A percentile compares a stretch with the other conserved stretches of the same genome.
phyloP scores from a whole-genome alignment of 2,113 vertebrate species.

The Equus przewalskii region DNA sequence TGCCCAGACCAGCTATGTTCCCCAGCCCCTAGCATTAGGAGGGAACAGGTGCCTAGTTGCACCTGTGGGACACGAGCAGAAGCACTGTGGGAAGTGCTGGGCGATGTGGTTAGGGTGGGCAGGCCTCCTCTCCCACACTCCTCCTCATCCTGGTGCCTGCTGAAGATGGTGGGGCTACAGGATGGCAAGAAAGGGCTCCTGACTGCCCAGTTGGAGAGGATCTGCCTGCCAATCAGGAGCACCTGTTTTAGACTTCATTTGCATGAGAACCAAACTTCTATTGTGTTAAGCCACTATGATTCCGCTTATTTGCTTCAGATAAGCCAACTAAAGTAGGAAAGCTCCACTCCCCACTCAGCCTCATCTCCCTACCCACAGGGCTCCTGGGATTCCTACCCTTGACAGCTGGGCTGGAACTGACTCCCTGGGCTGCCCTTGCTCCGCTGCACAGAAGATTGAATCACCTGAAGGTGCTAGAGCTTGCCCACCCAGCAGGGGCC shows the following conservation, averaged over 20 bases:
- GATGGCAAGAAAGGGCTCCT: not conserved
- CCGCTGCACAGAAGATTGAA: not conserved
- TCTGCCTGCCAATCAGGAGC: not conserved
- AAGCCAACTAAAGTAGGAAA: not conserved
- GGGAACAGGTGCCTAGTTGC: not conserved
- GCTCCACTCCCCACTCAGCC: not conserved
- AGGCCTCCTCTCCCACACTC: fast-evolving
- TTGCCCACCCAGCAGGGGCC: not conserved
- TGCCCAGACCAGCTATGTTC: fast-evolving
- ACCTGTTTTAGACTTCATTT: not conserved
- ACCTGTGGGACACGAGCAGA: fast-evolving
- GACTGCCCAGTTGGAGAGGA: not conserved
- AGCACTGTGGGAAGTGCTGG: not conserved
- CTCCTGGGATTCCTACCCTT: not conserved
- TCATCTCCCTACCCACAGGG: not conserved
- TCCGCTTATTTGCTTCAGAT: not conserved
- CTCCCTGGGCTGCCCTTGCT: not conserved
- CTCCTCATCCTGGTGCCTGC: not conserved
- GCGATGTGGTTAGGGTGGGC: fast-evolving
- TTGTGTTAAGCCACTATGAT: not conserved
- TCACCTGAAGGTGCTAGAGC: not conserved
- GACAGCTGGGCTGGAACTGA: too few relatives aligned
- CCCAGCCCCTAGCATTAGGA: not conserved
- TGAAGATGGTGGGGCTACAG: not conserved
- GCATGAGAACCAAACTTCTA: not conserved